phyloP scores from a whole-genome alignment of 1,140 invertebrate species.

The Orussus abietinus region DNA sequence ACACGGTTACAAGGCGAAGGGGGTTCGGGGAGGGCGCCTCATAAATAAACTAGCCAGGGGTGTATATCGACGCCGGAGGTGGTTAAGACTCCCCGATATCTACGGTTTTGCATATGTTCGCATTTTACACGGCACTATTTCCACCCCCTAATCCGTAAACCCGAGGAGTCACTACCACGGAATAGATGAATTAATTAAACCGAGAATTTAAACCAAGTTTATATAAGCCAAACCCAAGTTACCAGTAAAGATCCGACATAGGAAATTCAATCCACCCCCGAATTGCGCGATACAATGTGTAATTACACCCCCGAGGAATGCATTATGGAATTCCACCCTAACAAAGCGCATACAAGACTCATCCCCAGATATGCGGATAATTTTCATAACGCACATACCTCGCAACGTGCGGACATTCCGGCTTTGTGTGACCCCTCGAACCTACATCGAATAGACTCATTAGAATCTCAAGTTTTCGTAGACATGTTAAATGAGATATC shows the following conservation, averaged over 20 bases:
- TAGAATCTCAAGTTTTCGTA: no score
- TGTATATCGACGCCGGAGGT: constrained; percentile 12
- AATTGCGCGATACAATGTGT: no score
- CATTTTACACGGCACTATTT: constrained; percentile 33
- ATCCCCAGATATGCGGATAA: no score
- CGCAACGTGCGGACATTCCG: no score
- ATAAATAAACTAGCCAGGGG: constrained; percentile 20
- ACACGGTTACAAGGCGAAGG: constrained; percentile 15
- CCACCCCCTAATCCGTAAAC: background rate
- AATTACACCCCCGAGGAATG: background rate
- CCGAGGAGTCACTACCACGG: no score
- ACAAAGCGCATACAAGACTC: background rate
- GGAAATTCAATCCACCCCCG: no score
- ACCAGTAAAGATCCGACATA: no score
- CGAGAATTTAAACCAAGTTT: background rate
- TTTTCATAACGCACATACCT: no score
- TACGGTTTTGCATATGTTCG: constrained; percentile 36
- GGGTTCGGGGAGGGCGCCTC: constrained; percentile 9
- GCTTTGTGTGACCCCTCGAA: no score
- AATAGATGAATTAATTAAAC: background rate
- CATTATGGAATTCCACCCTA: background rate
- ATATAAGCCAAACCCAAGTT: no score
- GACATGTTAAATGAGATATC: no score
- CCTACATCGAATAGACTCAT: no score
- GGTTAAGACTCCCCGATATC: constrained; percentile 16